Conservation (phyloP, 35 echinoderm and acorn worm species). For the Ophioderma brevispina region DNA sequence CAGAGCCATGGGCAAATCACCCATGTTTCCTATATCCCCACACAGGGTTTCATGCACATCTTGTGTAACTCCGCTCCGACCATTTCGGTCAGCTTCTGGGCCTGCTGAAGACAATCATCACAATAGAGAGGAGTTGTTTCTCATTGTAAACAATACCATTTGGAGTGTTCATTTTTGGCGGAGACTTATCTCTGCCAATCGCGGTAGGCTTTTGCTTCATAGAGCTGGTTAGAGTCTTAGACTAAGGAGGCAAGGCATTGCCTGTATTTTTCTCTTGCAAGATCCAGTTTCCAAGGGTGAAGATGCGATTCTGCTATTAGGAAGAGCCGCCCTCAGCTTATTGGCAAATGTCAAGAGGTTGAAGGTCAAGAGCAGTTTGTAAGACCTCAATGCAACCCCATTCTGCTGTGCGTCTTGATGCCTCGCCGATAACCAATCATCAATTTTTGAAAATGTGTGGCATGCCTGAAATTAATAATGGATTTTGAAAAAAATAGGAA, state of each 20-base stretch:
- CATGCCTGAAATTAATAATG: constrained; percentile 39
- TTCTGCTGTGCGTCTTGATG: constrained; percentile 44
- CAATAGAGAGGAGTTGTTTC: constrained; percentile 76
- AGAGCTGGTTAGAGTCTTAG: constrained; percentile 43
- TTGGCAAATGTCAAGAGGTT: constrained; percentile 21
- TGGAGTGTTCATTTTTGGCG: constrained; percentile 44
- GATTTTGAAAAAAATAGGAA: too few relatives aligned
- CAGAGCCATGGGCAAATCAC: constrained; percentile 60
- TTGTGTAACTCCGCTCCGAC: constrained; percentile 21
- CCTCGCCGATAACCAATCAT: constrained; percentile 59
- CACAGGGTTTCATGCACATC: constrained; percentile 73
- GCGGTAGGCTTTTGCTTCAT: constrained; percentile 67
- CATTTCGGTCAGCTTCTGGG: constrained; percentile 6
- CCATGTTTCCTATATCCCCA: constrained; percentile 60
- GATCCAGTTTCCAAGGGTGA: constrained; percentile 34
- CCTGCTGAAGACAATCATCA: constrained; percentile 38
- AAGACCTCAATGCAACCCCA: constrained; percentile 70
- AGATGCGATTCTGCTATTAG: constrained; percentile 45
- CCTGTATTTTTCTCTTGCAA: constrained; percentile 67
- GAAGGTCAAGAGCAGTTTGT: constrained; percentile 62
- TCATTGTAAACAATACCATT: constrained; percentile 60
- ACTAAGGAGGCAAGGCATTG: constrained; percentile 61
- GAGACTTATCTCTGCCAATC: constrained; percentile 66
- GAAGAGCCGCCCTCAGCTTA: constrained; percentile 56
- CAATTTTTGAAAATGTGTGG: constrained; percentile 60